phyloP scores from a whole-genome alignment of 2,888 invertebrate species.

The Latheticus oryzae region DNA sequence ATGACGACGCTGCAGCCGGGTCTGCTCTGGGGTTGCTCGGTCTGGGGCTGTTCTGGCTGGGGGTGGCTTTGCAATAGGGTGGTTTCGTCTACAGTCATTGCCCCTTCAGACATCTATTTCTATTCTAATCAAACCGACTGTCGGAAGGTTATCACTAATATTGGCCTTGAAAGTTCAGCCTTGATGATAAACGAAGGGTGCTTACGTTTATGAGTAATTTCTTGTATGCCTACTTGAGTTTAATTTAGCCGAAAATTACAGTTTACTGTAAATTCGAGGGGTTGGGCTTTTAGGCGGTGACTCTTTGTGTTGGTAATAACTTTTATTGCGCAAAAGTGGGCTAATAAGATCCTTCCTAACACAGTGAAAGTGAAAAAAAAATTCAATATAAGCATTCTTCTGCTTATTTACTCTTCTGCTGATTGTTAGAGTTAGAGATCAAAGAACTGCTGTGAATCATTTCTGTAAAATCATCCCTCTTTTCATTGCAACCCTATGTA shows the following conservation, averaged over 20 bases:
- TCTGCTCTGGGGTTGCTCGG: slow-evolving; percentile 54
- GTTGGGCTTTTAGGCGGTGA: slow-evolving; percentile 31
- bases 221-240: slow-evolving; percentile 41
- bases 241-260: slow-evolving; percentile 45
- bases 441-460: too few species aligned
- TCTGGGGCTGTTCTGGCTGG: slow-evolving; percentile 46
- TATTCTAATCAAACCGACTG: slow-evolving; percentile 42
- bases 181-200: slow-evolving; percentile 1
- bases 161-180: slow-evolving; percentile 10
- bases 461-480: too few species aligned
- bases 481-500: too few species aligned
- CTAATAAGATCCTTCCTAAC: slow-evolving; percentile 8
- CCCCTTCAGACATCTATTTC: slow-evolving; percentile 37
- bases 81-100: slow-evolving; percentile 41
- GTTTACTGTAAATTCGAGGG: slow-evolving; percentile 41
- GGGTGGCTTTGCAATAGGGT: slow-evolving; percentile 51
- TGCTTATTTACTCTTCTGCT: background rate
- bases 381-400: background rate
- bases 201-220: slow-evolving; percentile 36
- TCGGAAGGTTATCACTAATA: slow-evolving; percentile 10
- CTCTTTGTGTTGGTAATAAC: slow-evolving; percentile 15
- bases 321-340: slow-evolving; percentile 2
- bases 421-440: background rate
- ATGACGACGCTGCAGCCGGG: slow-evolving; percentile 63
- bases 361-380: slow-evolving; percentile 1